Conservation (phyloP, 2,888 invertebrate genomes). For the Notocelia uddmanniana region DNA sequence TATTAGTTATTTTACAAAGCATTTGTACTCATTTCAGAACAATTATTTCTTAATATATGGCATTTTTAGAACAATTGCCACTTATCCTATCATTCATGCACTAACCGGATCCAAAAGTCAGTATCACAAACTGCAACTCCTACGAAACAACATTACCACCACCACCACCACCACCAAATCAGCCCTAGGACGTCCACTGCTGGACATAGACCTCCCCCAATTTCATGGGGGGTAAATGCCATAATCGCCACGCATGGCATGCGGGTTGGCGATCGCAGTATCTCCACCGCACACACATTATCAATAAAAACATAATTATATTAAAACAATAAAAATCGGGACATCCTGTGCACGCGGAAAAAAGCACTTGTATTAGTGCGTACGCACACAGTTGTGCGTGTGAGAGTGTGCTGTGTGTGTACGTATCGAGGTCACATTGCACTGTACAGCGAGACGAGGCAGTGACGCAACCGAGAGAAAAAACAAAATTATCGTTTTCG, state of each 20-base stretch:
- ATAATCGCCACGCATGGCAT: too few species aligned
- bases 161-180: too few species aligned
- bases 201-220: too few species aligned
- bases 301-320: conserved; percentile 48
- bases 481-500: conserved; percentile 43
- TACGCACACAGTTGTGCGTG: conserved; percentile 56
- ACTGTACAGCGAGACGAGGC: conserved; percentile 62
- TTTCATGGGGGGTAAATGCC: too few species aligned
- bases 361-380: conserved; percentile 61
- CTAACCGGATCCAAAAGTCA: conserved; percentile 4
- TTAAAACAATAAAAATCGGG: conserved; percentile 54
- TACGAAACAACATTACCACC: conserved; percentile 22
- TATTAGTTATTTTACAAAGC: too few species aligned
- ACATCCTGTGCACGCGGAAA: conserved; percentile 64
- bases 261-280: too few species aligned
- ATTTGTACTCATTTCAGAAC: too few species aligned
- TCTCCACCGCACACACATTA: too few species aligned
- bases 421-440: conserved; percentile 80
- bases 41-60: too few species aligned
- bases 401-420: conserved; percentile 58
- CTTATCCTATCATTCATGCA: background rate
- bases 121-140: conserved; percentile 4
- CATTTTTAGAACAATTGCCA: too few species aligned
- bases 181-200: too few species aligned
- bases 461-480: conserved; percentile 45